A percentile compares a stretch with the other conserved stretches of the same genome.
Evolutionary conservation across 2,113 vertebrate genomes (phyloP).

Genomic region (Calyptomena viridis): DNA sequence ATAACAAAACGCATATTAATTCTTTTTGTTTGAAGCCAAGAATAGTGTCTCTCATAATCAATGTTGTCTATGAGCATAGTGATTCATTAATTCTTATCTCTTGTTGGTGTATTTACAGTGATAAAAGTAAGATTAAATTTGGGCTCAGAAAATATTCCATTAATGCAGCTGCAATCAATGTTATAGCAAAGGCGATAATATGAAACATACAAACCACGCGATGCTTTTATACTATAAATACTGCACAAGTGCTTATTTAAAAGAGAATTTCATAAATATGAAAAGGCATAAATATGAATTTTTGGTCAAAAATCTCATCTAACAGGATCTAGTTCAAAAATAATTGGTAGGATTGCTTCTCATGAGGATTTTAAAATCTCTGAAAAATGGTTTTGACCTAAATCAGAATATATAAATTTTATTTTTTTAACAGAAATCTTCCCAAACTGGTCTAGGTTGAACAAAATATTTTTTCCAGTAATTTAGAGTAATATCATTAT

Average conservation of each 20-base stretch:
- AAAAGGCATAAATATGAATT: neutral
- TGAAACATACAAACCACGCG: neutral
- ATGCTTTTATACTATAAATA: neutral
- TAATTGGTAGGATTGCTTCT: neutral
- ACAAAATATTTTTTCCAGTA: neutral
- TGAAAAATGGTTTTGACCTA: neutral
- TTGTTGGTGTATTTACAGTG: neutral
- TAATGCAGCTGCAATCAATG: neutral
- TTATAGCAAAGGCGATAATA: neutral
- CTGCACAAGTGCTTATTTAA: neutral
- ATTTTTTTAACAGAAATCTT: neutral
- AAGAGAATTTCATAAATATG: neutral
- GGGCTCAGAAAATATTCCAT: neutral
- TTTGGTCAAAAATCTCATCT: neutral
- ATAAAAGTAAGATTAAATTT: neutral
- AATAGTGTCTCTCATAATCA: neutral
- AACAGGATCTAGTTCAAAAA: neutral
- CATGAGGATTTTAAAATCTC: neutral
- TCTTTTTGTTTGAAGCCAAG: constrained; percentile 2
- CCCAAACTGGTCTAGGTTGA: neutral
- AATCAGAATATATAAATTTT: neutral
- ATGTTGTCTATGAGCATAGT: neutral
- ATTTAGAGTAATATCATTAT: neutral
- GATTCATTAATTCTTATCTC: neutral
- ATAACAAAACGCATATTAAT: neutral